These are phyloP conservation scores for Oligia strigilis DNA, from an alignment of 2,888 invertebrate genomes.

Conservation along the genomic window DNA sequence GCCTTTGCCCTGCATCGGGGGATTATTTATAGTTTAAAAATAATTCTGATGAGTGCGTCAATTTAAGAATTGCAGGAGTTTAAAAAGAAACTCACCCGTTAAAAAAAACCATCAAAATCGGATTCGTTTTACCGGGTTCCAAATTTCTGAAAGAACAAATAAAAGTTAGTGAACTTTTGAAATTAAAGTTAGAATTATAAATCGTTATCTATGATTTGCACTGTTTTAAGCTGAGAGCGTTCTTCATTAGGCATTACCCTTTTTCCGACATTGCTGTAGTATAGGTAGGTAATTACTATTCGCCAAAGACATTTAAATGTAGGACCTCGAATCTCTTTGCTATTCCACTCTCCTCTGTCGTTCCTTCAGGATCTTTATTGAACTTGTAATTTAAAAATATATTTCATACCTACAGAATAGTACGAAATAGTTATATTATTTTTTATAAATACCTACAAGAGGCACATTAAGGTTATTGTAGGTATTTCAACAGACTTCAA, in stretches of 20 bases:
- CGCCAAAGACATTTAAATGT: not conserved
- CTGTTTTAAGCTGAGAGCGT: not conserved
- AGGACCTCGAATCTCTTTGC: constrained; percentile 3
- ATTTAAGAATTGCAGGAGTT: not conserved
- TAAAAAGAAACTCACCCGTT: not conserved
- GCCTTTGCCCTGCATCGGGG: not conserved
- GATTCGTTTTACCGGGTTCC: not conserved
- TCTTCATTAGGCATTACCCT: not conserved
- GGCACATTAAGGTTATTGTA: not conserved
- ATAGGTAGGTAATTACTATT: constrained; percentile 12
- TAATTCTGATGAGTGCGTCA: not conserved
- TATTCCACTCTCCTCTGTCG: not conserved
- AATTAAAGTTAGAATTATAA: not conserved
- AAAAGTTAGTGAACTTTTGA: not conserved
- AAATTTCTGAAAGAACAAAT: constrained; percentile 1
- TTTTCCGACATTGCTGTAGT: constrained; percentile 2
- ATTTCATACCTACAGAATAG: not conserved
- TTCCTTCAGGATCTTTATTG: not conserved
- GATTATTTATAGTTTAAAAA: too few species aligned
- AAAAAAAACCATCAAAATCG: not conserved
- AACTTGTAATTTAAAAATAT: constrained; percentile 6
- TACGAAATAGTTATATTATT: not conserved
- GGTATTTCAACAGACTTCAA: constrained; percentile 1
- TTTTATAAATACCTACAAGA: not conserved
- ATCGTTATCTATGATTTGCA: constrained; percentile 1